Base-by-base conservation (phyloP, 92 coral and sea anemone species). In the Anthopleura xanthogrammica region DNA sequence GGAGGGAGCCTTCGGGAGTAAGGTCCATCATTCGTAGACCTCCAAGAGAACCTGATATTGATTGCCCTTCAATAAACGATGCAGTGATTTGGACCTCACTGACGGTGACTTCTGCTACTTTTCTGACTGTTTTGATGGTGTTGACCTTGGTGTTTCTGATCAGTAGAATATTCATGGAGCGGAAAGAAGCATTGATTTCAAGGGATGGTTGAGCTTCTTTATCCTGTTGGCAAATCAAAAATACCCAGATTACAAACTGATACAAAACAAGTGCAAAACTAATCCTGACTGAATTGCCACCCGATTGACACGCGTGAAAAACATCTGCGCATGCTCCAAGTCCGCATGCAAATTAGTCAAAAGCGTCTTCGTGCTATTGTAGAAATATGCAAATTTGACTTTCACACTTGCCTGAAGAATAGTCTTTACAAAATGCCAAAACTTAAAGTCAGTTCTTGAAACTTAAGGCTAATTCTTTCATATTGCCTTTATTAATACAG, bases 41-140 rank as follows among this genome's bases (percentile, higher is more conserved):
- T 74, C 99, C 99, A 3, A 97, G 89, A 77, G 98, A 95, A 56
- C 99, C 99, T 72, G 93, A 93, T 68, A 94, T 81, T 24, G 84
- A 87, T 19, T 91, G 98, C 76, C 86, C 92, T 74, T 97, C 98
- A 16, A 91, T 93, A 13, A 97, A 83, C 13, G 98, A 88, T 39
- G 93, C 96, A 66, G 88, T 91, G 3, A 93, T 87, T 80, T 87
- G 89, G 36, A 97, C 87, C 66, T 94, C 92, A 39, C 92, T 92
- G 77, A 97, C 91, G 56, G 87, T 85, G 78, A 94, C 92, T 70
- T 97, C 99, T 19, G 99, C 99, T 8, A 97, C 99, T 83, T 94
- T 97, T 24, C 99, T 91, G 36, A 89, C 92, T 0, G 91, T 65
- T 42, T 90, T 88, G 52, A 87, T 80, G 39, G 84, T 90, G 41